Evolutionary conservation across 2,888 invertebrate genomes (phyloP).

Genomic region (Hirtodrosophila confusa): DNA sequence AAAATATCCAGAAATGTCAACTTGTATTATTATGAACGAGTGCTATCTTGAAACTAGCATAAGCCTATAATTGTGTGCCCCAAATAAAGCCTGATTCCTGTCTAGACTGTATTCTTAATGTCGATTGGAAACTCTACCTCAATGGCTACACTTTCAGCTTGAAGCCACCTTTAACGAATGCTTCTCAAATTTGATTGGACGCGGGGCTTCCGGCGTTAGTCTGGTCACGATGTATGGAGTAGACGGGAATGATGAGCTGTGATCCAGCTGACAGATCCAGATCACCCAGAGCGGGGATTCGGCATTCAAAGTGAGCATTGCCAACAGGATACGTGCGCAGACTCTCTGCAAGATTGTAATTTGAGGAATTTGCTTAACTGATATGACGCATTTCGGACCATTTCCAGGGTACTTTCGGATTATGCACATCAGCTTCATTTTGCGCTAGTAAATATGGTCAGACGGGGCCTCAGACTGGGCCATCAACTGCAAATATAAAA

Average conservation of each 20-base stretch:
- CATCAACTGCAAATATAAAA: no score
- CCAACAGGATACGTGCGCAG: slow-evolving; percentile 85
- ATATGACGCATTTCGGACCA: no score
- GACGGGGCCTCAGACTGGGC: no score
- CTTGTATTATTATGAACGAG: no score
- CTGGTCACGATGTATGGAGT: slow-evolving; percentile 86
- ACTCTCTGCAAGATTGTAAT: slow-evolving; percentile 82
- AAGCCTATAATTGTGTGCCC: no score
- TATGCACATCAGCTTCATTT: no score
- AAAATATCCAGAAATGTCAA: not conserved
- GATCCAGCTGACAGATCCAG: slow-evolving; percentile 37
- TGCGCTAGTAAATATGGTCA: no score
- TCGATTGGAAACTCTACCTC: not conserved
- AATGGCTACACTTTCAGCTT: slow-evolving; percentile 49
- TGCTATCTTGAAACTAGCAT: no score
- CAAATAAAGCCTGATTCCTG: no score
- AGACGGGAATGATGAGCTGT: slow-evolving; percentile 84
- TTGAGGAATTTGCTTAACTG: not conserved
- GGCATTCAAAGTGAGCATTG: slow-evolving; percentile 72
- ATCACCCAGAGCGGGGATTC: slow-evolving; percentile 1
- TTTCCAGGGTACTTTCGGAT: no score
- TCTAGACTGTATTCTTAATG: not conserved
- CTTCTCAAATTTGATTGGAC: slow-evolving; percentile 49
- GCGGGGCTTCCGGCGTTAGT: slow-evolving; percentile 40
- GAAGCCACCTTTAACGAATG: slow-evolving; percentile 52